These are phyloP conservation scores for Andrena bicolor DNA, from an alignment of 2,888 invertebrate species.

Conservation along the genomic window DNA sequence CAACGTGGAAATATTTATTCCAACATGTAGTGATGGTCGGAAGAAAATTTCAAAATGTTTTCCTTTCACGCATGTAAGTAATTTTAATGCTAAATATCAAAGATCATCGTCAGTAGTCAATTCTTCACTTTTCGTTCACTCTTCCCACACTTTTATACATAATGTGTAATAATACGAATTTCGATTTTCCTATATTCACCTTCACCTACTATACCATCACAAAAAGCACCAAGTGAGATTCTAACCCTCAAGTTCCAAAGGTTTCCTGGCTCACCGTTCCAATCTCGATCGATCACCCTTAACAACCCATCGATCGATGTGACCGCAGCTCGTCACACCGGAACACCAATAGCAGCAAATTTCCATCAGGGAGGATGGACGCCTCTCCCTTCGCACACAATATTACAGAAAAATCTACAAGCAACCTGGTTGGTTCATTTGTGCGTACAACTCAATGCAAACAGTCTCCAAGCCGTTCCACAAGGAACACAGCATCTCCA, in stretches of 20 bases:
- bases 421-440: constrained; percentile 6
- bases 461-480: constrained; percentile 3
- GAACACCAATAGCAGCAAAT: constrained; percentile 22
- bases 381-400: neutral
- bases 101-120: no score
- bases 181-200: neutral
- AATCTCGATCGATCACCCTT: neutral
- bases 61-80: no score
- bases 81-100: no score
- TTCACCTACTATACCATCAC: neutral
- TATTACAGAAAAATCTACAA: constrained; percentile 12
- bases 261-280: neutral
- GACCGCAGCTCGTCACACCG: constrained; percentile 17
- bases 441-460: constrained; percentile 5
- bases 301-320: constrained; percentile 8
- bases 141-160: no score
- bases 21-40: neutral
- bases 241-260: neutral
- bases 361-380: constrained; percentile 1
- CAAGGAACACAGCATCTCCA: constrained; percentile 2
- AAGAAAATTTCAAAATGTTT: no score
- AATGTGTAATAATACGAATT: neutral
- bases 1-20: neutral
- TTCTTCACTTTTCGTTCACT: no score
- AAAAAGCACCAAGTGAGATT: neutral